Conservation (phyloP, 2,888 invertebrate genomes). For the Sarcophaga subvicina region DNA sequence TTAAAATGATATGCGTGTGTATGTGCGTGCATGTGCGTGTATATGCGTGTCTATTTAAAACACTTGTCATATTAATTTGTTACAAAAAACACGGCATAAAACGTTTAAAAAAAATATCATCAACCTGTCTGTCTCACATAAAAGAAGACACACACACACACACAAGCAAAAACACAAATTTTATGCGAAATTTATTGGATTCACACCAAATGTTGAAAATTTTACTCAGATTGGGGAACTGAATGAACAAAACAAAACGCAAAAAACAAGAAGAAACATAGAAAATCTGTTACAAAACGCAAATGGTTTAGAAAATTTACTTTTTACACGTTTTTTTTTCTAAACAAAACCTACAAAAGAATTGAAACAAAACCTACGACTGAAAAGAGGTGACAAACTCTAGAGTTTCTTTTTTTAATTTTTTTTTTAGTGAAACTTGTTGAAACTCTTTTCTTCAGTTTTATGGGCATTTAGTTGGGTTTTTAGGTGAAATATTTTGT, state of each 20-base stretch:
- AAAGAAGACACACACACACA: not conserved
- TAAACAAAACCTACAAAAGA: not conserved
- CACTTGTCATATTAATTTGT: slow-evolving; percentile 70
- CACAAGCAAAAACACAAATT: not conserved
- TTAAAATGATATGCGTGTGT: slow-evolving; percentile 63
- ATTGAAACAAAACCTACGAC: not conserved
- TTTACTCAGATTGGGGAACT: slow-evolving; percentile 9
- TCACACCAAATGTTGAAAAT: slow-evolving; percentile 7
- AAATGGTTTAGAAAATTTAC: not conserved
- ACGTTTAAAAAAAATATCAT: not conserved
- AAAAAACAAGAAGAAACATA: not conserved
- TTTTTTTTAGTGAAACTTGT: slow-evolving; percentile 62
- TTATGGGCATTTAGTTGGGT: slow-evolving; percentile 18
- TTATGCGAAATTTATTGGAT: slow-evolving; percentile 23
- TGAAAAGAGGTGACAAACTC: slow-evolving; percentile 28
- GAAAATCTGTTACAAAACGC: not conserved
- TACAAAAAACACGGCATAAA: not conserved
- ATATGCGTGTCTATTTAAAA: slow-evolving; percentile 69
- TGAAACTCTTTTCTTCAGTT: slow-evolving; percentile 18
- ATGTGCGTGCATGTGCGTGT: slow-evolving; percentile 55
- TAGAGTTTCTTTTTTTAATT: not conserved
- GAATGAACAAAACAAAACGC: not conserved
- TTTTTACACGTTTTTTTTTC: not conserved
- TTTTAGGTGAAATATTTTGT: slow-evolving; percentile 26
- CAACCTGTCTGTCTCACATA: not conserved